These are phyloP conservation scores for Brachyhypopomus occidentalis DNA, from an alignment of 2,113 vertebrate species.

Conservation along the genomic window DNA sequence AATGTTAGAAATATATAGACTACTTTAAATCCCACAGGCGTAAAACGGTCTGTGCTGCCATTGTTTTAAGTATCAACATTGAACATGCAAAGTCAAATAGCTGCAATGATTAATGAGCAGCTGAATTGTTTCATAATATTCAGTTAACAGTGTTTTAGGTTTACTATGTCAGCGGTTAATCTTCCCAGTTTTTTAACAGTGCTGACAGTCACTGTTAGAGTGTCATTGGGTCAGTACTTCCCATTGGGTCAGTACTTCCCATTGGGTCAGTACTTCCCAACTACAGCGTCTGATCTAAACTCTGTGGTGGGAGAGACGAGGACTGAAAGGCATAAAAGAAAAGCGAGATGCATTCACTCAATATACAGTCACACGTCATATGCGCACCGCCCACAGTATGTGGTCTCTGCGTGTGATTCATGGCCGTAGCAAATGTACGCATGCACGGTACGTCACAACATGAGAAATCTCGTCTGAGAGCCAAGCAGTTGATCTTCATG, in stretches of 20 bases:
- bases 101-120: not conserved
- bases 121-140: not conserved
- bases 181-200: not conserved
- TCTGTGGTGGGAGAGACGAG: not conserved
- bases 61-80: not conserved
- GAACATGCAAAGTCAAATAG: too few relatives aligned
- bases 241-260: not conserved
- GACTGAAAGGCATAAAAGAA: slow-evolving; percentile 10
- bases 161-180: too few relatives aligned
- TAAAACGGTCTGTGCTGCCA: not conserved
- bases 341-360: slow-evolving; percentile 19
- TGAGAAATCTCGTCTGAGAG: not conserved
- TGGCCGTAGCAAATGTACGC: slow-evolving; percentile 2
- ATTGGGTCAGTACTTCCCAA: not conserved
- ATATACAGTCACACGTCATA: slow-evolving; percentile 39
- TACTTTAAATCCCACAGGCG: not conserved
- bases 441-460: not conserved
- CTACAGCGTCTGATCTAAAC: slow-evolving; percentile 13
- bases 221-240: not conserved
- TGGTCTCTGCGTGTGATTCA: slow-evolving; percentile 32
- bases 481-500: not conserved
- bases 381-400: slow-evolving; percentile 36
- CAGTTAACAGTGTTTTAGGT: not conserved
- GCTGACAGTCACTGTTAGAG: not conserved
- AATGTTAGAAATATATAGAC: not conserved